A percentile compares a stretch with the other conserved stretches of the same genome.
Evolutionary conservation across 2,113 vertebrate genomes (phyloP).

Genomic region (Lamprotornis superbus): DNA sequence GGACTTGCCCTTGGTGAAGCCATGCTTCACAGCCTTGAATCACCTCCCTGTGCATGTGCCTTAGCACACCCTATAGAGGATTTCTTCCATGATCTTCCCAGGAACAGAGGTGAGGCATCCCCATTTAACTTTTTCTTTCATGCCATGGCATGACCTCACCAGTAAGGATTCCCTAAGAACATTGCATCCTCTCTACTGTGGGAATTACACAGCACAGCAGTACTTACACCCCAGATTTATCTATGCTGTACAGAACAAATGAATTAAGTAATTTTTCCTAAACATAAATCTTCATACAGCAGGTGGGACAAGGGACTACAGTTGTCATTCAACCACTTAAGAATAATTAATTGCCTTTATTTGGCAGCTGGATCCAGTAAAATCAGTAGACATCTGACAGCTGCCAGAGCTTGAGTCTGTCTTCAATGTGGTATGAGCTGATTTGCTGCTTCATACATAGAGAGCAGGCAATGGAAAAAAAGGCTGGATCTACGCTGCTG

Average conservation of each 20-base stretch:
- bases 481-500: neutral
- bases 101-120: neutral
- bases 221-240: neutral
- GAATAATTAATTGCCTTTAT: conserved; percentile 45
- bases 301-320: neutral
- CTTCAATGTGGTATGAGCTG: neutral
- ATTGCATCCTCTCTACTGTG: neutral
- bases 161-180: neutral
- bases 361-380: conserved; percentile 26
- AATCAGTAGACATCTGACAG: conserved; percentile 6
- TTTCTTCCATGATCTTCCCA: neutral
- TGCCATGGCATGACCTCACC: neutral
- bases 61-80: neutral
- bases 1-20: neutral
- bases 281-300: neutral
- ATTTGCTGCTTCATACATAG: neutral
- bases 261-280: neutral
- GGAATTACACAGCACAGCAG: neutral
- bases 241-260: neutral
- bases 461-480: neutral
- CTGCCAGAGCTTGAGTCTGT: neutral
- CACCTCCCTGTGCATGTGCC: rapidly evolving
- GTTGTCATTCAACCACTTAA: conserved; percentile 42
- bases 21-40: rapidly evolving
- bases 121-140: neutral